A percentile compares a stretch with the other conserved stretches of the same genome.
phyloP scores from a whole-genome alignment of 2,888 invertebrate species.

The Drosophila anomelani region DNA sequence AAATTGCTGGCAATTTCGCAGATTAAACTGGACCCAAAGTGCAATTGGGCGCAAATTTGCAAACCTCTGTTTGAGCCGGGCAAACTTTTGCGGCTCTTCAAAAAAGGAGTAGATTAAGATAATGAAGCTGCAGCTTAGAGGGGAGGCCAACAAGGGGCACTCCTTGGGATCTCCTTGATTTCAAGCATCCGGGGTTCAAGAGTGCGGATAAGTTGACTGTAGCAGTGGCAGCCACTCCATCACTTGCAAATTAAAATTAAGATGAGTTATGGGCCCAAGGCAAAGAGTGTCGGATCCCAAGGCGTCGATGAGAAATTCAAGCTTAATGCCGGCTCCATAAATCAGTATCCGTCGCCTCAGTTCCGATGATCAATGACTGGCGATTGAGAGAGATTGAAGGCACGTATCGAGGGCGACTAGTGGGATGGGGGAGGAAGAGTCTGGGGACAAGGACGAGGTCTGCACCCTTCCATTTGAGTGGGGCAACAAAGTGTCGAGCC shows the following conservation, averaged over 20 bases:
- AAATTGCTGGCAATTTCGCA: constrained; percentile 76
- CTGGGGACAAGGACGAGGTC: constrained; percentile 37
- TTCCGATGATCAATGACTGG: constrained; percentile 71
- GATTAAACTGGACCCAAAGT: constrained; percentile 79
- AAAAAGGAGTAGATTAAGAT: constrained; percentile 76
- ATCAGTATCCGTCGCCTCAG: constrained; percentile 58
- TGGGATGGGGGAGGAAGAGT: not conserved
- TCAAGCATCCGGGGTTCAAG: constrained; percentile 20
- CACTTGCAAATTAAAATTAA: constrained; percentile 79
- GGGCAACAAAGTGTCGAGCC: constrained; percentile 35
- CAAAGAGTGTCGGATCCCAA: constrained; percentile 50
- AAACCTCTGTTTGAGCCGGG: constrained; percentile 48
- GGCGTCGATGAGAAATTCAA: constrained; percentile 70
- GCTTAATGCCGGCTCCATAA: constrained; percentile 77
- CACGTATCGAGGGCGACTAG: constrained; percentile 59
- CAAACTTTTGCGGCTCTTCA: constrained; percentile 48
- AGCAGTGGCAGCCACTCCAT: constrained; percentile 71
- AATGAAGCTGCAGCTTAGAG: constrained; percentile 75
- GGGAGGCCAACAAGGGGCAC: constrained; percentile 1
- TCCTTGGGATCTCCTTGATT: constrained; percentile 1
- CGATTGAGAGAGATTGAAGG: constrained; percentile 67
- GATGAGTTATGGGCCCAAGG: constrained; percentile 71
- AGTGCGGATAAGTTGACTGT: constrained; percentile 30
- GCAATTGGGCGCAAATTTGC: constrained; percentile 77
- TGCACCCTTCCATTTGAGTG: constrained; percentile 8